Base-by-base conservation (phyloP, 2,888 invertebrate species). In the Drosophila borealis region DNA sequence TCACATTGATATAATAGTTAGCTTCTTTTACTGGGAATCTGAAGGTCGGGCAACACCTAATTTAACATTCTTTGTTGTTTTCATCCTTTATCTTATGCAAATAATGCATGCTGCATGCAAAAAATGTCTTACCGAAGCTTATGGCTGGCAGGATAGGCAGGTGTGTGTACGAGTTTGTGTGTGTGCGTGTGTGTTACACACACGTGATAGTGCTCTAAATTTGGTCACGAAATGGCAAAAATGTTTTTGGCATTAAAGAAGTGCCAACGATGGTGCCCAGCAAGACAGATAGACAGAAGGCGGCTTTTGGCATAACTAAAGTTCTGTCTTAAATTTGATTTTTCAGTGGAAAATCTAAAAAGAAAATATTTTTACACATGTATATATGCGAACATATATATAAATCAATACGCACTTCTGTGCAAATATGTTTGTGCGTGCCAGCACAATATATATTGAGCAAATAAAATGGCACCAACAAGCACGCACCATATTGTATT, bases 401-500 rank as follows among this genome's bases (percentile, higher is more conserved):
- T 77, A 83, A 83, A 83, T 83, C 83, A 83, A 88, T 83, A 83
- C 88, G 80, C 82, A 80, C 72, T 80, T 78, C 70, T 74, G 63
- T 78, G 70, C 72, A 80, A 80, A 88, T 74, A 80, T 68, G 53
- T 64, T 72, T 61, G 59, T 69, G 69, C 45, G 61, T 64, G 59
- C 61, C 36, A 46, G 53, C 64, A 21, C 57, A 61, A 70, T 81
- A 73, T 68, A 77, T 79, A 78, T 80, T 89, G 81, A 61, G 74
- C 73, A 88, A 86, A 88, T 84, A 89, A 87, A 88, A 88, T 84
- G 84, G 75, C 84, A 70, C 62, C 84, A 80, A 86, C 78, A 74
- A 80, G 87, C 89, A 89, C 84, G 84, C 84, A 83, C 81, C 87
- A 89, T 84, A 87, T 84, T 89, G 89, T 84, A 84, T 84, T 89